These are phyloP conservation scores for Pagrus major DNA, from an alignment of 2,113 vertebrate species.

Conservation along the genomic window DNA sequence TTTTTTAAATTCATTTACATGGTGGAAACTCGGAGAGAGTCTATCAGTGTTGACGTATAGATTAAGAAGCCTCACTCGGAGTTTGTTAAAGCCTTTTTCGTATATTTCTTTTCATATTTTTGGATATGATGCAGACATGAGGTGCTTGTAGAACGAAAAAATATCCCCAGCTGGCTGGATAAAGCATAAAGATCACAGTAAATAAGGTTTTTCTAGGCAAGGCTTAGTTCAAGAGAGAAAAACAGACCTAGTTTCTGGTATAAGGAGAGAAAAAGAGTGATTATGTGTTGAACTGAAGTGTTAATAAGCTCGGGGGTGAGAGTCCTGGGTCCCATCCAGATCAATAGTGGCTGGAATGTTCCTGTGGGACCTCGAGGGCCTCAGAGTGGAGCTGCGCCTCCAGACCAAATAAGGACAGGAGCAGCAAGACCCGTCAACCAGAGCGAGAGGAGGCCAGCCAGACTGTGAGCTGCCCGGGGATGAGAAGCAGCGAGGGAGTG, in stretches of 20 bases:
- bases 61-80: background rate
- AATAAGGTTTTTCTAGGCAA: background rate
- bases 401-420: slow-evolving; percentile 83
- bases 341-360: slow-evolving; percentile 77
- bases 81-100: slow-evolving; percentile 7
- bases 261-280: background rate
- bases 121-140: background rate
- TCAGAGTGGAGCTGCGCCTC: slow-evolving; percentile 67
- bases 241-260: background rate
- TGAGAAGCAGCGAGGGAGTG: slow-evolving; percentile 11
- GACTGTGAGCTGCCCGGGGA: slow-evolving; percentile 44
- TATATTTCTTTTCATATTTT: background rate
- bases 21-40: background rate
- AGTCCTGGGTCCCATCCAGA: slow-evolving; percentile 67
- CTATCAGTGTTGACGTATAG: background rate
- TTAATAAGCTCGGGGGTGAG: slow-evolving; percentile 34
- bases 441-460: slow-evolving; percentile 53
- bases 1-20: background rate
- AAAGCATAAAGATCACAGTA: background rate
- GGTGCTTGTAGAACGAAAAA: background rate
- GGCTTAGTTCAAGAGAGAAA: background rate
- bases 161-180: background rate
- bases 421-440: slow-evolving; percentile 62
- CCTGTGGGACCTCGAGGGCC: slow-evolving; percentile 60
- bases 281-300: slow-evolving; percentile 19